These are phyloP conservation scores for Ceyx erithaca DNA, from an alignment of 2,797 vertebrate species.

Conservation along the genomic window DNA sequence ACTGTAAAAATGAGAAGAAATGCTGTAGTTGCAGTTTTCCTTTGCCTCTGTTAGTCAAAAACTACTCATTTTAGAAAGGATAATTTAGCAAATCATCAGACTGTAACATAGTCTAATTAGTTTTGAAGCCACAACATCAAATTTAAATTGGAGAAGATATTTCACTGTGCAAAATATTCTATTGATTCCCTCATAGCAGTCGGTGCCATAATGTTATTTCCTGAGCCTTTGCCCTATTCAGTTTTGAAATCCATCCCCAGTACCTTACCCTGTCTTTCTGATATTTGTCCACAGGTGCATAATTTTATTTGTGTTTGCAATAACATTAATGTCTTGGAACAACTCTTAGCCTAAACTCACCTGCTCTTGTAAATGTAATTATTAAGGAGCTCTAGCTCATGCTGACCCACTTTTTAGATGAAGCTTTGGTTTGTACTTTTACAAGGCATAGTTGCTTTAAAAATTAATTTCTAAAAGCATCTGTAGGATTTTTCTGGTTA, in stretches of 20 bases:
- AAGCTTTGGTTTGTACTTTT: not conserved
- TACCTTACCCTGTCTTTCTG: not conserved
- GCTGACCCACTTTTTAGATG: not conserved
- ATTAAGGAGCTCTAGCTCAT: not conserved
- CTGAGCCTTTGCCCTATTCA: not conserved
- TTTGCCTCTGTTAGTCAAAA: constrained; percentile 28
- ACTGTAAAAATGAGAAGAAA: constrained; percentile 16
- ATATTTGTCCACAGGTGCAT: not conserved
- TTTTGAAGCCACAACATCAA: constrained; percentile 13
- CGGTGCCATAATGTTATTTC: not conserved
- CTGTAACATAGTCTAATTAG: constrained; percentile 17
- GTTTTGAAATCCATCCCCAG: not conserved
- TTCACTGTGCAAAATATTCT: not conserved
- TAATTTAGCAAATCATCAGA: constrained; percentile 16
- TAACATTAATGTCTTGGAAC: not conserved
- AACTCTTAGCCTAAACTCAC: not conserved
- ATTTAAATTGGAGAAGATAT: constrained; percentile 14
- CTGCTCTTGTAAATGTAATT: not conserved
- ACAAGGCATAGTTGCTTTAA: not conserved
- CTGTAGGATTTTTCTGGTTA: not conserved
- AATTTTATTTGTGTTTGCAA: not conserved
- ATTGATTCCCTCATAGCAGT: not conserved
- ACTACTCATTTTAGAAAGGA: not conserved
- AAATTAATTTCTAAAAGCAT: not conserved
- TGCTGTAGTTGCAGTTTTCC: not conserved